Conservation (phyloP, 2,888 invertebrate species). For the Melipona bicolor region DNA sequence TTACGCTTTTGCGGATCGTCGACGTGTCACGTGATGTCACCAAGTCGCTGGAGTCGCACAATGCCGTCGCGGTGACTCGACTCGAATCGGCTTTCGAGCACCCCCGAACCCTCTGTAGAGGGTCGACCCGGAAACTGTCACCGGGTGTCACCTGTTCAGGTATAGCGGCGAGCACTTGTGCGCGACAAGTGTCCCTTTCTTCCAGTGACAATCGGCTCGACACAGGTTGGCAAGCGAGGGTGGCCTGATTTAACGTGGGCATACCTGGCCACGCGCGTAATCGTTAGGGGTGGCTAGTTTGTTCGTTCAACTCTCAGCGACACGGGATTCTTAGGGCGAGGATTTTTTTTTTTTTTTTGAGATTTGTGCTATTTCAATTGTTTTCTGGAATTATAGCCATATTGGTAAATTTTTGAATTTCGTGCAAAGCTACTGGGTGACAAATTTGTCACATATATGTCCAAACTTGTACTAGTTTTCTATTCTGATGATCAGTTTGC, state of each 20-base stretch:
- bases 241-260: background rate
- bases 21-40: constrained; percentile 75
- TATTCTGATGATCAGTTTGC: too few species aligned
- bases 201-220: constrained; percentile 32
- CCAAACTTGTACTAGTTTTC: too few species aligned
- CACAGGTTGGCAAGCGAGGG: constrained; percentile 22
- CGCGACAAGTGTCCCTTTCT: constrained; percentile 74
- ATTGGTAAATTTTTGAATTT: too few species aligned
- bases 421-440: too few species aligned
- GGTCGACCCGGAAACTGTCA: constrained; percentile 75
- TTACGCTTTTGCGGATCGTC: constrained; percentile 74
- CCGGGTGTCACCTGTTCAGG: constrained; percentile 72
- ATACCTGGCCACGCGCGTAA: constrained; percentile 43
- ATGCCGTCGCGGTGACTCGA: constrained; percentile 41
- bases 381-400: too few species aligned
- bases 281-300: background rate
- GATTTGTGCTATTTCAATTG: too few species aligned
- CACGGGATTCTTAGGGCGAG: background rate
- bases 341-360: too few species aligned
- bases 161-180: constrained; percentile 46
- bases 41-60: constrained; percentile 38
- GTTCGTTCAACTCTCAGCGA: background rate
- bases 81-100: constrained; percentile 45
- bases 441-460: too few species aligned
- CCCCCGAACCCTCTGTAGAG: constrained; percentile 37